Evolutionary conservation across 2,113 vertebrate genomes (phyloP), one percentile per base, ranked within the genome.

Genomic region (Falco punctatus): DNA sequence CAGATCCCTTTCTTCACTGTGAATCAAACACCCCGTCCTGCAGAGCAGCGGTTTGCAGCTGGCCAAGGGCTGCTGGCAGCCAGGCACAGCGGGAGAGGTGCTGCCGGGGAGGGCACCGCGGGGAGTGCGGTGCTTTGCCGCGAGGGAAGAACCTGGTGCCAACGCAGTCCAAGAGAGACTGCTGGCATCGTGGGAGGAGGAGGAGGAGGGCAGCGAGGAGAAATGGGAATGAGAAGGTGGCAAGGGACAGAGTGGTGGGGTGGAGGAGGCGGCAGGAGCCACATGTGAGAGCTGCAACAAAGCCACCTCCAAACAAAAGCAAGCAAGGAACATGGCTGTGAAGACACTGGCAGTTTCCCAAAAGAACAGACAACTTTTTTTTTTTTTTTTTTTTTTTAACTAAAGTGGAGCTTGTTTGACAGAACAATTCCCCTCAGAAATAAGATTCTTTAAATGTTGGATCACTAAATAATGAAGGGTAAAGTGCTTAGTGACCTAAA

Each of bases 391-490:
- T 42, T 42, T 42, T 42, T 42, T 42, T 42, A 42, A 55, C 52
- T 38, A 10, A 24, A 80, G 61, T 38, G 61, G 55, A 77, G 81
- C 89, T 82, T 73, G 58, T 66, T 66, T 62, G 75, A 89, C 75
- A 77, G 75, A 87, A 79, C 22, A 54, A 70, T 83, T 95, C 67
- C 78, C 57, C 67, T 54, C 24, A 59, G 91, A 87, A 90, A 79
- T 69, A 54, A 59, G 70, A 86, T 83, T 84, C 91, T 79, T 90
- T 44, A 73, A 65, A 35, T 30, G 12, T 49, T 83, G 78, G 57
- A 28, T 93, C 72, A 95, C 78, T 70, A 14, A 71, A 55, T 81
- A 38, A 74, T 1, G 51, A 79, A 40, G 78, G 55, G 78, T 19
- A 15, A 90, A 90, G 71, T 2, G 33, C 55, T 48, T 9, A 10